Base-by-base conservation (phyloP, 2,113 vertebrate species). In the Brachyhypopomus gauderio region DNA sequence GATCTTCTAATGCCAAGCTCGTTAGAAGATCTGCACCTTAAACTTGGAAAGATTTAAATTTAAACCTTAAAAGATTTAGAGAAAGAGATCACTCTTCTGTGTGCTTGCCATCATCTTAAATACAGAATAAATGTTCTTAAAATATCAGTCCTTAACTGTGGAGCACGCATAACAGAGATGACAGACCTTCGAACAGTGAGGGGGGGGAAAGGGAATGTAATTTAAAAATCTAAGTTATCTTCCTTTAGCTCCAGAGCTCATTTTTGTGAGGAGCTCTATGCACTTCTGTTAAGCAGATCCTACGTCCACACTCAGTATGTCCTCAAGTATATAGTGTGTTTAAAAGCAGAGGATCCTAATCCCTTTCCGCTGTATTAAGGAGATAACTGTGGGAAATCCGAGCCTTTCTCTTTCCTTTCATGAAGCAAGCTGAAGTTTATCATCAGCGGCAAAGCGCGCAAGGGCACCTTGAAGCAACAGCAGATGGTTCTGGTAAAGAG, bases 401-500 rank as follows among this genome's bases (percentile, higher is more conserved):
- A 73, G 25, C 25, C 45, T 52, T 79, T 62, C 58, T 36, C 27
- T 20, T 38, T 41, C 60, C 78, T 60, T 80, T 41, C 60, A 80
- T 36, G 78, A 63, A 55, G 48, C 38, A 30, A 27, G 12, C 38
- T 52, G 30, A 74, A 60, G 27, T 73, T 80, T 74, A 80, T 80
- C 70, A 74, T 1, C n/a, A 17, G 71, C 59, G 17, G 55, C 73
- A 80, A 73, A 73, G 72, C 58, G n/a, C 70, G 34, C 59, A 73
- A 80, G 52, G 78, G 70, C 78, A 80, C 78, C 78, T 80, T 80
- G 59, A 56, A 74, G 78, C 59, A 34, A 16, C 1, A 7, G 78
- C 70, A 80, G 78, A 80, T 80, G 78, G 71, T 66, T 55, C 30
- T 38, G 78, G 73, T 80, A 74, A 73, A 74, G n/a, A 64, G 71